phyloP scores from a whole-genome alignment of 2,888 invertebrate genomes.

The Teleiodes luculella region DNA sequence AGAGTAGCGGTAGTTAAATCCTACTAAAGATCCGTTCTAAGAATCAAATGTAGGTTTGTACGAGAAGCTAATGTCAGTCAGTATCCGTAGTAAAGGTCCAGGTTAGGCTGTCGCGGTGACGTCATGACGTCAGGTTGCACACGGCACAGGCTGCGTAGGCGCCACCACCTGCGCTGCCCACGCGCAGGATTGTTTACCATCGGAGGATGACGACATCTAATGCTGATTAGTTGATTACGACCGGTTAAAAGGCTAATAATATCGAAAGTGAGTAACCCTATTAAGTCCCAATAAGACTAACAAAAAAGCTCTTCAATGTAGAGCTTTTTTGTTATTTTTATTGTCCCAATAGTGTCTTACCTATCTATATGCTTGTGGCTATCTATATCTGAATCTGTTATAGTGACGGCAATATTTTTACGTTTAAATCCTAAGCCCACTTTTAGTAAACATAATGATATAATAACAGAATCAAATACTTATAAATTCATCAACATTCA shows the following conservation, averaged over 20 bases:
- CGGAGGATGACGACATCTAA: conserved; percentile 28
- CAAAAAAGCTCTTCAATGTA: not conserved
- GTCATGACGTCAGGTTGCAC: conserved; percentile 73
- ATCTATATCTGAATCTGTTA: no score
- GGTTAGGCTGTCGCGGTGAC: conserved; percentile 62
- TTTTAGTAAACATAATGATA: not conserved
- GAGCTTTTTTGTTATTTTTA: no score
- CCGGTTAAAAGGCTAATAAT: not conserved
- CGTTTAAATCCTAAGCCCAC: not conserved
- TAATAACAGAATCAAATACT: not conserved
- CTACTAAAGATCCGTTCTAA: not conserved
- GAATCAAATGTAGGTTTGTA: not conserved
- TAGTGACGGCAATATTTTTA: not conserved
- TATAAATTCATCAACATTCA: not conserved
- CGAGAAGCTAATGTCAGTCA: conserved; percentile 24
- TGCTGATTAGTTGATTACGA: conserved; percentile 8
- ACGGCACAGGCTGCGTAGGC: conserved; percentile 68
- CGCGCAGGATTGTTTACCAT: conserved; percentile 44
- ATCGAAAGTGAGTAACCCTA: conserved; percentile 5
- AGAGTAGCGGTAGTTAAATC: not conserved
- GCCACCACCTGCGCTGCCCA: conserved; percentile 63
- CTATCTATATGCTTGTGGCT: no score
- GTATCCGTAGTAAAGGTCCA: conserved; percentile 30
- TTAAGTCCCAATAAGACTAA: not conserved
- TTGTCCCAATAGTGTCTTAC: no score